Conservation (phyloP, 2,797 vertebrate genomes). For the Danionella dracula region DNA sequence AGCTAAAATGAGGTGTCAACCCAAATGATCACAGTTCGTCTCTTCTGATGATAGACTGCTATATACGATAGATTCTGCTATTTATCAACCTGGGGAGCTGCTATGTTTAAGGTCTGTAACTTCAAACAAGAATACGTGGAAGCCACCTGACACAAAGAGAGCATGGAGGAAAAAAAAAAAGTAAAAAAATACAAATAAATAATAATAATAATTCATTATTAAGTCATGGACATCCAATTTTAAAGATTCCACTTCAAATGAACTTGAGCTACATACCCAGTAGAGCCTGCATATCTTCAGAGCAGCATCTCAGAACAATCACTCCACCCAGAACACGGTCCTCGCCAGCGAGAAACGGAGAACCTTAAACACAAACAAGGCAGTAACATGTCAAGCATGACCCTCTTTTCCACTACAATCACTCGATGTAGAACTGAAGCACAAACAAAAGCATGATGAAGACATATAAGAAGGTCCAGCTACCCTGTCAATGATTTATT, state of each 20-base stretch:
- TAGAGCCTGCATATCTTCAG: constrained; percentile 83
- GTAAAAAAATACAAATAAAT: background rate
- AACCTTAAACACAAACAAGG: constrained; percentile 69
- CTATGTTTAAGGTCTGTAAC: constrained; percentile 25
- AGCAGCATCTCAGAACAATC: constrained; percentile 89
- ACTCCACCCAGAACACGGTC: constrained; percentile 95
- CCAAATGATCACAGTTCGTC: constrained; percentile 21
- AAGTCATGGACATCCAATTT: too few species aligned
- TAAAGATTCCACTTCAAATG: too few species aligned
- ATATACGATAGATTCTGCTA: too few species aligned
- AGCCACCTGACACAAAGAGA: background rate
- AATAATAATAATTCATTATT: too few species aligned
- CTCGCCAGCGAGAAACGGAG: constrained; percentile 90
- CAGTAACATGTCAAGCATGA: constrained; percentile 5
- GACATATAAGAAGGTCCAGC: constrained; percentile 1
- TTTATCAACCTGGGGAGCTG: constrained; percentile 6
- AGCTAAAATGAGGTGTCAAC: background rate
- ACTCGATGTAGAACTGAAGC: background rate
- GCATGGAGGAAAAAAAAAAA: background rate
- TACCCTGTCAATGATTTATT: constrained; percentile 27
- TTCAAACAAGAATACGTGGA: background rate
- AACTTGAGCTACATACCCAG: constrained; percentile 72
- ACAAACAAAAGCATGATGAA: constrained; percentile 4
- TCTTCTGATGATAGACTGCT: background rate
- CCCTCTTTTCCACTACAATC: constrained; percentile 13